These are phyloP conservation scores for Coptodon rendalli DNA, from an alignment of 2,113 vertebrate species.

Conservation along the genomic window DNA sequence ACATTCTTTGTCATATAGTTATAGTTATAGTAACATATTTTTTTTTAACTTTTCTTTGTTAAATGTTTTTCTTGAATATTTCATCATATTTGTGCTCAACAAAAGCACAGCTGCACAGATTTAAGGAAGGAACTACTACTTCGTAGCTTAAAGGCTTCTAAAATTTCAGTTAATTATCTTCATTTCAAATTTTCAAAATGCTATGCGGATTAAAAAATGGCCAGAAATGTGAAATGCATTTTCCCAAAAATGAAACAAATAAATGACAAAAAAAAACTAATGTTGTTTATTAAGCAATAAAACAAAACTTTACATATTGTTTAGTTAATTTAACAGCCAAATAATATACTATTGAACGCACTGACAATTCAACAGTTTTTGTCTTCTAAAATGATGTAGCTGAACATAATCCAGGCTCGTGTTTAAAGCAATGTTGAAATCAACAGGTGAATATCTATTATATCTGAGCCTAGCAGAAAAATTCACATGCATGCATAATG, in stretches of 20 bases:
- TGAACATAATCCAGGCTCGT: not conserved
- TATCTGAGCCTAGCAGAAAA: not conserved
- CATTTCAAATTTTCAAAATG: not conserved
- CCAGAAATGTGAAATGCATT: not conserved
- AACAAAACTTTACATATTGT: fast-evolving
- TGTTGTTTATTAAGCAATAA: not conserved
- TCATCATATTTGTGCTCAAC: not conserved
- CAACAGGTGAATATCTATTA: not conserved
- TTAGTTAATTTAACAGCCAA: not conserved
- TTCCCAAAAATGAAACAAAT: not conserved
- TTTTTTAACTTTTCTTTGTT: not conserved
- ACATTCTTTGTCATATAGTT: not conserved
- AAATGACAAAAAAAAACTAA: not conserved
- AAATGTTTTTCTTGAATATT: not conserved
- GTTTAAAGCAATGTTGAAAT: not conserved
- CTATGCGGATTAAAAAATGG: fast-evolving
- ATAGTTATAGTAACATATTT: not conserved
- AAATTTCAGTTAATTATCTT: not conserved
- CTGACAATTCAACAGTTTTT: not conserved
- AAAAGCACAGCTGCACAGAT: not conserved
- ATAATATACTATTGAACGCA: not conserved
- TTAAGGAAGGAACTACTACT: not conserved
- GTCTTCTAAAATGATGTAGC: not conserved
- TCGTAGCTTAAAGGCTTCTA: not conserved
- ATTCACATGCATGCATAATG: not conserved